Percentiles rank a stretch among this genome's conserved stretches.
These are phyloP conservation scores for Acanthosepion lycidas DNA, from an alignment of 2,888 invertebrate species.

Conservation along the genomic window DNA sequence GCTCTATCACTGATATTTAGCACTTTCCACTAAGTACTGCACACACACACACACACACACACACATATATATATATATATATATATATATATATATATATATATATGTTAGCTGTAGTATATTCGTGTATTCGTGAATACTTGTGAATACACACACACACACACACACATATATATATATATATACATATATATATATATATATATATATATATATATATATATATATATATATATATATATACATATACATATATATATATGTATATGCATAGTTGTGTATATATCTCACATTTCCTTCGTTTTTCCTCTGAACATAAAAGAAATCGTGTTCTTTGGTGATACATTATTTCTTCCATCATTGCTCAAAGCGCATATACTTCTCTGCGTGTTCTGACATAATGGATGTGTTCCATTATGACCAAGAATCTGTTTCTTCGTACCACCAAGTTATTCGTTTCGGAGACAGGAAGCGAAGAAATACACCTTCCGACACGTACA, in stretches of 20 bases:
- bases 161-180: not conserved
- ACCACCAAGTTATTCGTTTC: not conserved
- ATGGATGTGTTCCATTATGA: not conserved
- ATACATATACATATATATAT: not conserved
- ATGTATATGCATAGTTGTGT: not conserved
- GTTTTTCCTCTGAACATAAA: too few species aligned
- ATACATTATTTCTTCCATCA: not conserved
- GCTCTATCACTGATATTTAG: too few species aligned
- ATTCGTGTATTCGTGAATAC: not conserved
- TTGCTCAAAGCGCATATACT: not conserved
- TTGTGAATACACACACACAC: not conserved
- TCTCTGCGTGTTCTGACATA: not conserved
- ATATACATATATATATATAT: not conserved
- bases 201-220: not conserved
- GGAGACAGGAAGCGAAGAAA: not conserved
- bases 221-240: not conserved
- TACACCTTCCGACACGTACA: not conserved
- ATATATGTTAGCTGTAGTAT: not conserved
- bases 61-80: not conserved
- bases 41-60: not conserved
- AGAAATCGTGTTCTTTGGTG: not conserved
- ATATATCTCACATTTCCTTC: not conserved
- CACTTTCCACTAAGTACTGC: too few species aligned
- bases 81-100: not conserved
- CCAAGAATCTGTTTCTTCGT: not conserved